Conservation (phyloP, 2,888 invertebrate species). For the Dryobotodes eremita region DNA sequence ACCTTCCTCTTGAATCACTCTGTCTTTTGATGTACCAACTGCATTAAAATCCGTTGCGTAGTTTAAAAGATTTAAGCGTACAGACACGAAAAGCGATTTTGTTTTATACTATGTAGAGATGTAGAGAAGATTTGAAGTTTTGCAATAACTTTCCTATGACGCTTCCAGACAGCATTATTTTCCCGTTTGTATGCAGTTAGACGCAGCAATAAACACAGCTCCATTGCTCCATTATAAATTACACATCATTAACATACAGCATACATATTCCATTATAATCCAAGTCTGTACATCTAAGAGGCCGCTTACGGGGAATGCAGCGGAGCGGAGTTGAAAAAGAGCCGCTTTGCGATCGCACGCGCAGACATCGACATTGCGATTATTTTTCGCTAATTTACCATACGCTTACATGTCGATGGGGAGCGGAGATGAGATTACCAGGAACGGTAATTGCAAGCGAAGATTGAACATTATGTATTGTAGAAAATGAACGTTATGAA, state of each 20-base stretch:
- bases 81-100: too few relatives aligned
- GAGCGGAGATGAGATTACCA: slow-evolving; percentile 70
- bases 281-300: slow-evolving; percentile 56
- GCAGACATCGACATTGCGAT: slow-evolving; percentile 69
- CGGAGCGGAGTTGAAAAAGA: slow-evolving; percentile 64
- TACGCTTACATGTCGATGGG: slow-evolving; percentile 75
- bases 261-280: slow-evolving; percentile 55
- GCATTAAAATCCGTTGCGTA: too few relatives aligned
- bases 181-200: slow-evolving; percentile 38
- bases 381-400: slow-evolving; percentile 88
- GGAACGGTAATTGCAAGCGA: slow-evolving; percentile 58
- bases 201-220: slow-evolving; percentile 36
- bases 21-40: too few relatives aligned
- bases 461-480: slow-evolving; percentile 37
- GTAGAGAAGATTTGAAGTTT: background rate
- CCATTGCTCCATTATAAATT: slow-evolving; percentile 48
- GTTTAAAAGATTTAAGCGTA: too few relatives aligned
- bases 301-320: slow-evolving; percentile 67
- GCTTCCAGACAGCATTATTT: slow-evolving; percentile 9
- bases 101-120: too few relatives aligned
- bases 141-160: background rate
- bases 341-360: slow-evolving; percentile 62
- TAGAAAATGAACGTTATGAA: slow-evolving; percentile 15
- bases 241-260: slow-evolving; percentile 48
- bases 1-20: too few relatives aligned